Conservation (phyloP, 2,113 vertebrate genomes). For the Eretmochelys imbricata region DNA sequence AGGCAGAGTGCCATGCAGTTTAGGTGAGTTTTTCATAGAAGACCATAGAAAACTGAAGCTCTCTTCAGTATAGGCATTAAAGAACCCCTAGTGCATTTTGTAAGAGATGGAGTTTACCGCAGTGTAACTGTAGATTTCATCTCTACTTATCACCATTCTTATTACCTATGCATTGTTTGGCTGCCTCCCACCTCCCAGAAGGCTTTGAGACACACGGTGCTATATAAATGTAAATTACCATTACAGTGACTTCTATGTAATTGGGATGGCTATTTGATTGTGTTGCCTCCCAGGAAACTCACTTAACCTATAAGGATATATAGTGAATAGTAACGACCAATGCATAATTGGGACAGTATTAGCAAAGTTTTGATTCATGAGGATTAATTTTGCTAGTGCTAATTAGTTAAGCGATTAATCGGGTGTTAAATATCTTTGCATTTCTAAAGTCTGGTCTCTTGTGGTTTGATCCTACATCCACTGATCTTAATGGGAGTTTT, state of each 20-base stretch:
- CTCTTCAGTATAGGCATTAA: background rate
- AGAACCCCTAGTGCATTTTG: background rate
- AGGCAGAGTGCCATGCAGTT: background rate
- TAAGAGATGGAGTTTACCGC: background rate
- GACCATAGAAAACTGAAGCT: background rate
- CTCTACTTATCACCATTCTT: slow-evolving; percentile 1
- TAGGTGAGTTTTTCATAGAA: background rate
- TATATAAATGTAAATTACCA: slow-evolving; percentile 59
- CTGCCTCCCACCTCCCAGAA: background rate
- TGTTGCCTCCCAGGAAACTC: slow-evolving; percentile 66
- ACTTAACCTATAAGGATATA: slow-evolving; percentile 56
- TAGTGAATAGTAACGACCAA: slow-evolving; percentile 49
- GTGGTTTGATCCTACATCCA: slow-evolving; percentile 15
- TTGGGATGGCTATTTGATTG: slow-evolving; percentile 44
- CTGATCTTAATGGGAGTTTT: slow-evolving; percentile 49
- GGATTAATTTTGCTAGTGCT: slow-evolving; percentile 54
- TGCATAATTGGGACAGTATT: slow-evolving; percentile 53
- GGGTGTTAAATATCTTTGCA: slow-evolving; percentile 37
- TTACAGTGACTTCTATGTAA: slow-evolving; percentile 55
- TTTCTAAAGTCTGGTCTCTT: slow-evolving; percentile 16
- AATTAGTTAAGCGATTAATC: slow-evolving; percentile 65
- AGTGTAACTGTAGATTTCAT: background rate
- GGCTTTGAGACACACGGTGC: slow-evolving; percentile 6
- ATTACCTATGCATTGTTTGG: background rate
- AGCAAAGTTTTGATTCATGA: slow-evolving; percentile 60